Evolutionary conservation across 1,140 invertebrate species (phyloP).

Genomic region (Lepidotrigona ventralis): DNA sequence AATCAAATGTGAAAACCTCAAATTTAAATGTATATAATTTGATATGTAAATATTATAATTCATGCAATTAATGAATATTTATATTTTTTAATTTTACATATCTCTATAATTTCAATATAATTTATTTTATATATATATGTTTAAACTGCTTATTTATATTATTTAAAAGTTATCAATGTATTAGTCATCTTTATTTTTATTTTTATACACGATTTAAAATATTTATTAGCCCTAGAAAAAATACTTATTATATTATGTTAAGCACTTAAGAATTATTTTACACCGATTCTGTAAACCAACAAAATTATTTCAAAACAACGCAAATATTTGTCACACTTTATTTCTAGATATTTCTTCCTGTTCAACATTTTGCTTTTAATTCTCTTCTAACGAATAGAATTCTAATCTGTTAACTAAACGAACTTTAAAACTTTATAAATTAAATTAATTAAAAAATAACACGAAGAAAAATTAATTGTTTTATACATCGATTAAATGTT

Average conservation of each 20-base stretch:
- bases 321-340: neutral
- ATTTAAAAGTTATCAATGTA: neutral
- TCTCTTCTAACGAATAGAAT: neutral
- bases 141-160: slow-evolving; percentile 8
- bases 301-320: neutral
- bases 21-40: neutral
- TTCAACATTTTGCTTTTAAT: neutral
- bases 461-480: neutral
- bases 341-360: neutral
- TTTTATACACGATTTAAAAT: slow-evolving; percentile 8
- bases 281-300: neutral
- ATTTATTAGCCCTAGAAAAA: neutral
- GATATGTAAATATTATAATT: neutral
- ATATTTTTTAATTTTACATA: neutral
- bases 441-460: neutral
- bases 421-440: too few species aligned
- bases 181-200: neutral
- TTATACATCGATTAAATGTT: neutral
- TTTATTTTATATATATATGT: slow-evolving; percentile 11
- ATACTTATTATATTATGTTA: neutral
- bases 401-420: neutral
- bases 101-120: neutral
- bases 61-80: neutral
- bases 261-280: neutral
- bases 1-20: neutral